Base-by-base conservation (phyloP, 2,797 vertebrate genomes). In the Brachymystax lenok region DNA sequence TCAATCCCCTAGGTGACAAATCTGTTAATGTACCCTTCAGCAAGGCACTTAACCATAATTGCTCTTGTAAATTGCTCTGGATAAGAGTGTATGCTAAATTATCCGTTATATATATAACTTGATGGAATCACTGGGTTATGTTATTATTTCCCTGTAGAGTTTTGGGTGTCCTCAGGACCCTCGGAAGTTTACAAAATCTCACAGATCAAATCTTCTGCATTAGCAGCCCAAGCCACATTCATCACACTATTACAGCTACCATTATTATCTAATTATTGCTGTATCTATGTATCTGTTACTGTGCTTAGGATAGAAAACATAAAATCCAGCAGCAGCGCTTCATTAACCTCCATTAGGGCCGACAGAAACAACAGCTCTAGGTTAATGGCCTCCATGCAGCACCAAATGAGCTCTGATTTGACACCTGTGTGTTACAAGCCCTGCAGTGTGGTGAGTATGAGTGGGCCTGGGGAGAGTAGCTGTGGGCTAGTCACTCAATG, bases 271-370 rank as follows among this genome's bases (percentile, higher is more conserved):
- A 24, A 63, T 63, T 24, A 63, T 63, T 24, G 59, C 59, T 63
- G 59, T 63, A 63, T 63, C 59, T 63, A 63, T 63, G 27, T 63
- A 63, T 63, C 21, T 63, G 24, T 63, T 63, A 63, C n/a, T 13
- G 59, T 63, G n/a, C 59, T 63, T 21, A 63, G 59, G 59, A 63
- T 24, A 24, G 59, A 24, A 24, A 63, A 63, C 56, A 59, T 24
- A 0, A 21, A 24, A 63, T 63, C 21, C 59, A 24, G 21, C 59
- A 24, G 59, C 21, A 63, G 59, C 21, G 59, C 59, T 24, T 63
- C 59, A 70, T 70, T 70, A 70, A 70, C 69, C 64, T 67, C 30
- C 28, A 67, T 67, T 67, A 67, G 28, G 27, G 5, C 35, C 13
- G 40, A 46, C 33, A 69, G 30, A 69, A 40, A 71, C 19, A 71